Base-by-base conservation (phyloP, 2,888 invertebrate genomes). In the Chouioia cunea region DNA sequence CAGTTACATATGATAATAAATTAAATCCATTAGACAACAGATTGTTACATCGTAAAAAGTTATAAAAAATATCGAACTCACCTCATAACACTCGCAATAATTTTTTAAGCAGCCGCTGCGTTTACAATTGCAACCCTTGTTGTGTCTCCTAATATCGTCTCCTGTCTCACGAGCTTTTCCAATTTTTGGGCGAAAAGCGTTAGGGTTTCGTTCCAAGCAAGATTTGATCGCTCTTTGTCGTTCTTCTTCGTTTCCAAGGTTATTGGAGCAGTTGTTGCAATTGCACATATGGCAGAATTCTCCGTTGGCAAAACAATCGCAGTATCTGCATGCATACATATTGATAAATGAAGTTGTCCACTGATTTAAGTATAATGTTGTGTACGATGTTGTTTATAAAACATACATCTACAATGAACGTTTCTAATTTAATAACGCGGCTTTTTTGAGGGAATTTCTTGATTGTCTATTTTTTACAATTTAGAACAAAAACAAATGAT, bases 71-170 rank as follows among this genome's bases (percentile, higher is more conserved):
- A 63, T 18, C 12, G 46, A 59, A 70, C 54, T 70, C 76, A 94
- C 95, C 92, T 99, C 99, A 81, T 97, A 99, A 85, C 99, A 99
- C 89, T 99, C 99, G 86, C 99, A 99, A 86, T 99, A 99, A 87
- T 99, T 99, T 86, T 99, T 99, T 76, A 99, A 88, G 86, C 99
- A 99, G 1, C 97, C 97, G 48, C 98, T 98, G 70, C 98, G 89
- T 86, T 99, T 98, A 86, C 99, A 99, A 84, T 99, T 98, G 85
- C 99, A 99, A 0, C 99, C 99, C 87, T 99, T 99, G 76, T 97
- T 97, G 81, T 99, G 99, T 79, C 97, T 89, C 73, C 99, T 88
- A 75, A 90, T 88, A 65, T 91, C 89, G 77, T 96, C 92, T 3
- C 92, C 93, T n/a, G 91, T 91, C 62, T 91, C 90, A 3, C 86